Evolutionary conservation across 2,888 invertebrate species (phyloP).

Genomic region (Glomeris marginata): DNA sequence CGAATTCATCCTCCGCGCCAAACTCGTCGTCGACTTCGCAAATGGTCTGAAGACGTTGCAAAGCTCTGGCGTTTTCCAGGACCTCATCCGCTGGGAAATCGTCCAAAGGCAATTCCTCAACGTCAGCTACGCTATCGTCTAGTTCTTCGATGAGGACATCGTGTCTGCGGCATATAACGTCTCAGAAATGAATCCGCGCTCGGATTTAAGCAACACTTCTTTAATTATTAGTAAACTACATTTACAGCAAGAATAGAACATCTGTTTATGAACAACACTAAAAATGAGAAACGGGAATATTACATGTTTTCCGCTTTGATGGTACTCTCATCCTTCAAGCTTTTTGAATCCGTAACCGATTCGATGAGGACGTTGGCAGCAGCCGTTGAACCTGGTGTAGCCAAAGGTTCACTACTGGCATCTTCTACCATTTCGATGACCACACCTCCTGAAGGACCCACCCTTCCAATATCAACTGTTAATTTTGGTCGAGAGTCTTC

Average conservation of each 20-base stretch:
- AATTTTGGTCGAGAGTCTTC: no score
- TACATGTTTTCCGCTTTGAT: no score
- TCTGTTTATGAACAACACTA: no score
- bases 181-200: no score
- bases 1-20: conserved; percentile 10
- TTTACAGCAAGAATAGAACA: no score
- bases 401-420: no score
- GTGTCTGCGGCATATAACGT: background rate
- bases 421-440: no score
- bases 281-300: no score
- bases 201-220: background rate
- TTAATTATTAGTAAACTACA: no score
- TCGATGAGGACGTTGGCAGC: conserved; percentile 6
- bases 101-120: conserved; percentile 18
- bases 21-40: conserved; percentile 18
- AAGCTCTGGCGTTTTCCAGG: conserved; percentile 10
- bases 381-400: background rate
- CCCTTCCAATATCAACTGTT: no score
- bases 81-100: conserved; percentile 11
- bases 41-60: conserved; percentile 16
- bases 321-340: background rate
- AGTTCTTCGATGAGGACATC: background rate
- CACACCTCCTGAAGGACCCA: no score
- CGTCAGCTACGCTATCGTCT: conserved; percentile 15
- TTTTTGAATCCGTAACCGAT: conserved; percentile 1